Conservation (phyloP, 2,888 invertebrate genomes). For the Unio pictorum region DNA sequence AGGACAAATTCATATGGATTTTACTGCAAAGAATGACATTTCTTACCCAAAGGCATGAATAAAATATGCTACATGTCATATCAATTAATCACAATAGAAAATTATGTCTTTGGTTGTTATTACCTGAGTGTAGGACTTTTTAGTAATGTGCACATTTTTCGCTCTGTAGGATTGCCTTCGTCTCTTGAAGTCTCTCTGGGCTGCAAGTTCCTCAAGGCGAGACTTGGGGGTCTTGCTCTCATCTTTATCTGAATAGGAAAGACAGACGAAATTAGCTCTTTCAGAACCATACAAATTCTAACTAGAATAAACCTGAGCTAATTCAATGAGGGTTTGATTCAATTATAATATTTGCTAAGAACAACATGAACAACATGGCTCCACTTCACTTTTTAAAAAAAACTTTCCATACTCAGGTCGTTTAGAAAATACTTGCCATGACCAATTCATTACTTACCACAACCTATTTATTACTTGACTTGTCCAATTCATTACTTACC, state of each 20-base stretch:
- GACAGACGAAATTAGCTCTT: neutral
- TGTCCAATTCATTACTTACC: too few species aligned
- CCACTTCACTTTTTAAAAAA: too few species aligned
- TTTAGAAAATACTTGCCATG: too few species aligned
- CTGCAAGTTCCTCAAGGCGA: constrained; percentile 62
- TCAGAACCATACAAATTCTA: neutral
- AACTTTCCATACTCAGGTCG: too few species aligned
- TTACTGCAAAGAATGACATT: too few species aligned
- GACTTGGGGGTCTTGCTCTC: constrained; percentile 35
- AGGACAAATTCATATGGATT: too few species aligned
- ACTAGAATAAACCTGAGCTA: neutral
- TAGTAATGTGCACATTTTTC: constrained; percentile 70
- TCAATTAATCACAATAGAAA: neutral
- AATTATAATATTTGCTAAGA: neutral
- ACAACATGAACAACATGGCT: too few species aligned
- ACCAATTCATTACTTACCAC: too few species aligned
- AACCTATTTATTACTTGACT: too few species aligned
- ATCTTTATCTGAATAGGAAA: constrained; percentile 27
- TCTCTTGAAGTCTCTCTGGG: constrained; percentile 65
- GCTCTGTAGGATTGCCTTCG: constrained; percentile 69
- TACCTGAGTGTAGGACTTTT: constrained; percentile 70
- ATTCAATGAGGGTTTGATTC: neutral
- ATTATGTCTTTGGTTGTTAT: neutral
- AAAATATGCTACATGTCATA: too few species aligned
- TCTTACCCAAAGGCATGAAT: too few species aligned